Evolutionary conservation across 2,797 vertebrate species (phyloP).

Genomic region (Phataginus tricuspis): DNA sequence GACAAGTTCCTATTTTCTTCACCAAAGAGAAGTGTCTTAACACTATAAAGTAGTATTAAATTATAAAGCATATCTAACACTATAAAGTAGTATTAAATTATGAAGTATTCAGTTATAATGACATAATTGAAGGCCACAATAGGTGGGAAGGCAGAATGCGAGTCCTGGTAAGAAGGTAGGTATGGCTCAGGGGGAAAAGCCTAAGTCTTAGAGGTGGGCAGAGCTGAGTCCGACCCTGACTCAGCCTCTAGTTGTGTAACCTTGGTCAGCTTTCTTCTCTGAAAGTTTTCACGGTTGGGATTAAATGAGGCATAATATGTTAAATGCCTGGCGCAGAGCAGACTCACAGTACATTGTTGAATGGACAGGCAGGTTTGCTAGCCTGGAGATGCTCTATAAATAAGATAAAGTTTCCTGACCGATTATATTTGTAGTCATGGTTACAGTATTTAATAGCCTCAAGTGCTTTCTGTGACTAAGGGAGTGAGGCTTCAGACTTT

Average conservation of each 20-base stretch:
- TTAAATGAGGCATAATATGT: background rate
- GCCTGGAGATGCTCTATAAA: slow-evolving; percentile 38
- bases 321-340: background rate
- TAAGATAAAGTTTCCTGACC: slow-evolving; percentile 41
- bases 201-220: background rate
- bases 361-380: background rate
- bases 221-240: background rate
- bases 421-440: slow-evolving; percentile 34
- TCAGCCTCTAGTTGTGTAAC: background rate
- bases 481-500: background rate
- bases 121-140: background rate
- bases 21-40: background rate
- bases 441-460: slow-evolving; percentile 23
- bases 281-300: background rate
- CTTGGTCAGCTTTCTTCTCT: background rate
- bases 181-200: background rate
- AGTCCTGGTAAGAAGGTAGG: background rate
- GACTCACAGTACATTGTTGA: background rate
- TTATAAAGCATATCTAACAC: too few relatives aligned
- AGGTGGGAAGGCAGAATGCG: background rate
- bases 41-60: background rate
- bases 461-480: background rate
- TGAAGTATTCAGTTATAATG: too few relatives aligned
- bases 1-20: background rate
- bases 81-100: too few relatives aligned